These are phyloP conservation scores for Pseudococcus jackbeardsleyi DNA, from an alignment of 2,888 invertebrate species.

Conservation along the genomic window DNA sequence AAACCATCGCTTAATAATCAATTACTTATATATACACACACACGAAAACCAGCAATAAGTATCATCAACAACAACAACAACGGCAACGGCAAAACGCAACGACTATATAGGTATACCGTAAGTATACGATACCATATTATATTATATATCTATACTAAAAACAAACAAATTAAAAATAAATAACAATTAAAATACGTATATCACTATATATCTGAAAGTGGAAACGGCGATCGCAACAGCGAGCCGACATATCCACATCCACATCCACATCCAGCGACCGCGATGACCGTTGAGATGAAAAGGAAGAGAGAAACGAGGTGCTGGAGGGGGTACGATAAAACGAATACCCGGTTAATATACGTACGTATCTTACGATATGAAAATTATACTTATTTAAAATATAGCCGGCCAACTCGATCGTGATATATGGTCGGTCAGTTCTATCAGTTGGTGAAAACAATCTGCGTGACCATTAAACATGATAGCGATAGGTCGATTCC, in stretches of 20 bases:
- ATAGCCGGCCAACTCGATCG: slow-evolving; percentile 3
- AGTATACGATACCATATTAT: too few species aligned
- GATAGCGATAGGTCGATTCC: not conserved
- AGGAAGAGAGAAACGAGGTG: not conserved
- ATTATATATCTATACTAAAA: not conserved
- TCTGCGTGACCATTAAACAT: slow-evolving; percentile 31
- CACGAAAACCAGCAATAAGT: not conserved
- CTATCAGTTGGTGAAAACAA: slow-evolving; percentile 46
- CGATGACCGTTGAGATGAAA: not conserved
- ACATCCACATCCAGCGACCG: not conserved
- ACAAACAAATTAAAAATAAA: slow-evolving; percentile 36
- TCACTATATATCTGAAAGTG: not conserved
- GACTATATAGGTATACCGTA: too few species aligned
- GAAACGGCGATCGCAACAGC: not conserved
- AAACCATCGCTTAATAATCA: slow-evolving; percentile 58
- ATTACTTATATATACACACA: slow-evolving; percentile 41
- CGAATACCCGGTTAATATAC: not conserved
- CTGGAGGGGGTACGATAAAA: slow-evolving; percentile 6
- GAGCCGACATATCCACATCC: not conserved
- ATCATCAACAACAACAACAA: too few species aligned
- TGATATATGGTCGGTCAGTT: slow-evolving; percentile 46
- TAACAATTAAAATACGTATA: slow-evolving; percentile 4
- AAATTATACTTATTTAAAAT: not conserved
- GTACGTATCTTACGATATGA: not conserved
- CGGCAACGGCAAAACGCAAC: not conserved